phyloP scores from a whole-genome alignment of 2,797 vertebrate species.

The Numenius phaeopus region DNA sequence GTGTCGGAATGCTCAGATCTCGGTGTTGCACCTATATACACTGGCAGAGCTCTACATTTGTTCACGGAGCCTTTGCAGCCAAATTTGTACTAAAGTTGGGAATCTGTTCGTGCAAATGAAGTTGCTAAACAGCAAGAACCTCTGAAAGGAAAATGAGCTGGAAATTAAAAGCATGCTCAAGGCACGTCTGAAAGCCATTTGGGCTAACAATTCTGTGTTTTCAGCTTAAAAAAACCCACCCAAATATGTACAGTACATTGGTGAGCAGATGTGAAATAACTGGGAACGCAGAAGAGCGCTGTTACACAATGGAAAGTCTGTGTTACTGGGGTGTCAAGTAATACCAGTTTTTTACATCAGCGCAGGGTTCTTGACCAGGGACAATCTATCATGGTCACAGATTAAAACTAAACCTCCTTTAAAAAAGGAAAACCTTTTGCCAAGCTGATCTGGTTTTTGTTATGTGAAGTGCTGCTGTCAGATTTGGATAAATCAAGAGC shows the following conservation, averaged over 20 bases:
- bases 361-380: neutral
- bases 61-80: neutral
- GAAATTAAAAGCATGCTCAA: neutral
- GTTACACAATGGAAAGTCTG: neutral
- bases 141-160: neutral
- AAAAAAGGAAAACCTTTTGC: conserved; percentile 3
- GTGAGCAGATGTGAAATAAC: neutral
- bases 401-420: conserved; percentile 26
- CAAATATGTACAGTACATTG: neutral
- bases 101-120: neutral
- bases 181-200: neutral
- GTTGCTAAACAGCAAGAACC: neutral
- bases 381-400: neutral
- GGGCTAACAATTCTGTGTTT: neutral
- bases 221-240: neutral
- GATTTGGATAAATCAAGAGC: neutral
- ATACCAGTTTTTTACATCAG: neutral
- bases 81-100: neutral
- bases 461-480: conserved; percentile 26
- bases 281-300: neutral
- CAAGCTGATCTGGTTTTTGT: conserved; percentile 39
- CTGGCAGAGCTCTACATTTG: neutral
- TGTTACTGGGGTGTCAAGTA: neutral
- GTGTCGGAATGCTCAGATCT: neutral
- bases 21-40: neutral